A percentile compares a stretch with the other conserved stretches of the same genome.
phyloP scores from a whole-genome alignment of 1,140 invertebrate genomes.

The Sitobion miscanthi region DNA sequence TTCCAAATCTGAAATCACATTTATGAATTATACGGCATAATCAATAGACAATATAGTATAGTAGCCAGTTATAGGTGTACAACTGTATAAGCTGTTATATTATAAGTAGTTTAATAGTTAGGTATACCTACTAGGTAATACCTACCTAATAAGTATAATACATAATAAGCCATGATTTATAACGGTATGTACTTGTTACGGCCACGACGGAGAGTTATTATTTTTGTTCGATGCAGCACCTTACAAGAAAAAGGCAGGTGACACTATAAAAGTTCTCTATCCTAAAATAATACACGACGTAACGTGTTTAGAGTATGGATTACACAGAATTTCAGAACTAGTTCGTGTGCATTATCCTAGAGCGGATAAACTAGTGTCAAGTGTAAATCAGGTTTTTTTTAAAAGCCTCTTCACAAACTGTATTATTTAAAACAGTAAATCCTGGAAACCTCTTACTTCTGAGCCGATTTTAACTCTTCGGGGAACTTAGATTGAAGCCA shows the following conservation, averaged over 20 bases:
- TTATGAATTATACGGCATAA: too few relatives aligned
- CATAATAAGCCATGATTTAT: background rate
- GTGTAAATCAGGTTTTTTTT: background rate
- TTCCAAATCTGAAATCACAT: background rate
- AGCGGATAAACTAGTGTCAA: conserved; percentile 2
- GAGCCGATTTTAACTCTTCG: background rate
- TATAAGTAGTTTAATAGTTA: background rate
- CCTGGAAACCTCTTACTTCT: background rate
- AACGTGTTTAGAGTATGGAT: background rate
- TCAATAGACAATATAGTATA: background rate
- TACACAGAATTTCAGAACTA: background rate
- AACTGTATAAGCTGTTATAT: background rate
- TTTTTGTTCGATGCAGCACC: background rate
- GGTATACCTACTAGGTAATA: background rate
- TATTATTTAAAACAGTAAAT: conserved; percentile 19
- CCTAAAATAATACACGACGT: background rate
- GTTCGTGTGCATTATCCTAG: background rate
- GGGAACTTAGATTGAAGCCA: background rate
- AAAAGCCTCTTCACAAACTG: background rate
- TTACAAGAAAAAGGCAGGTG: background rate
- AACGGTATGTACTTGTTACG: background rate
- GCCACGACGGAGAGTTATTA: background rate
- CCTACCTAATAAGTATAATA: background rate
- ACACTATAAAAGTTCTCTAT: background rate
- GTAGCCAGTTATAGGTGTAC: background rate